Percentiles rank a stretch among this genome's conserved stretches.
These are phyloP conservation scores for Catharus fuscescens DNA, from an alignment of 2,113 vertebrate genomes.

Conservation along the genomic window DNA sequence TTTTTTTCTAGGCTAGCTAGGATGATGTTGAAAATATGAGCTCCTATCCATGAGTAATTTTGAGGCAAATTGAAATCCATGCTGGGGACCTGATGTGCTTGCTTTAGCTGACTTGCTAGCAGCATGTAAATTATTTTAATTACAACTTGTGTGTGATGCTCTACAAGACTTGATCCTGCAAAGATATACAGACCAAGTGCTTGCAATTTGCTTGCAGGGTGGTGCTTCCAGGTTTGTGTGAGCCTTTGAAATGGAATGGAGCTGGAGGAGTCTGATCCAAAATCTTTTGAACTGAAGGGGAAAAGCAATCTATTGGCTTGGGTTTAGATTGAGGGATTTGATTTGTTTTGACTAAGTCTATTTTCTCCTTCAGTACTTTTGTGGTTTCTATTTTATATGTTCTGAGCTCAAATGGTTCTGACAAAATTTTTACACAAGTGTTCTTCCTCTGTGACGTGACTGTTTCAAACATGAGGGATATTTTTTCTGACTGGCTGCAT, in stretches of 20 bases:
- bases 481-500: background rate
- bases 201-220: background rate
- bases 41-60: conserved; percentile 67
- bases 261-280: background rate
- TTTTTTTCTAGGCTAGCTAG: conserved; percentile 68
- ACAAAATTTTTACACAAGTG: background rate
- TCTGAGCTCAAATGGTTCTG: background rate
- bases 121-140: conserved; percentile 72
- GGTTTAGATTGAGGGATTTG: background rate
- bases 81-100: conserved; percentile 73
- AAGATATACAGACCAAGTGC: background rate
- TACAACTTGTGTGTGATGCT: conserved; percentile 18
- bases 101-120: conserved; percentile 70
- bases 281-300: background rate
- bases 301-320: background rate
- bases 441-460: background rate
- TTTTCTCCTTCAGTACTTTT: background rate
- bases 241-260: background rate
- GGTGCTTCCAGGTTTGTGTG: background rate
- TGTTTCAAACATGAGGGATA: background rate
- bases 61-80: conserved; percentile 75
- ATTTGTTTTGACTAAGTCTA: background rate
- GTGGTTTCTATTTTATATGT: background rate
- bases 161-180: background rate
- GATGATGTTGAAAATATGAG: conserved; percentile 60